Evolutionary conservation across 2,797 vertebrate species (phyloP).

Genomic region (Eulemur mongoz): DNA sequence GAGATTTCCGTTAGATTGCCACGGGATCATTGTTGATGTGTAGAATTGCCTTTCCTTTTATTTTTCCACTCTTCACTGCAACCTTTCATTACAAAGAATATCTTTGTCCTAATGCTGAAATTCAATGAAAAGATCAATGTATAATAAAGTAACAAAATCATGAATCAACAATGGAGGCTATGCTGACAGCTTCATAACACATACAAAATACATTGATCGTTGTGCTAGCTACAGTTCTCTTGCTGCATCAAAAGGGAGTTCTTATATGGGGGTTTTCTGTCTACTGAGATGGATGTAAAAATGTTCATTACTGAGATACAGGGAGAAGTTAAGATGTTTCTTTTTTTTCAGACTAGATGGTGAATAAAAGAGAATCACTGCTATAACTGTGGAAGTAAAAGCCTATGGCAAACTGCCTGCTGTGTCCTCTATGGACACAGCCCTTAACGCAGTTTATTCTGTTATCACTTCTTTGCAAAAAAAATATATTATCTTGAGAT

Average conservation of each 20-base stretch:
- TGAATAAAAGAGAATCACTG: neutral
- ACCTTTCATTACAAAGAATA: neutral
- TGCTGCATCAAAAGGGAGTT: neutral
- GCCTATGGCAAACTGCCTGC: neutral
- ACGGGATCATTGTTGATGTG: neutral
- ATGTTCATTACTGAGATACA: neutral
- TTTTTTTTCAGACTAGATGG: neutral
- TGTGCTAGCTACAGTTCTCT: neutral
- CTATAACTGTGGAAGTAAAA: neutral
- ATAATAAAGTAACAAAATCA: neutral
- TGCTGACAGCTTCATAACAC: neutral
- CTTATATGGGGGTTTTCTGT: neutral
- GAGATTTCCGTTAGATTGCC: neutral
- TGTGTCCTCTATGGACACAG: neutral
- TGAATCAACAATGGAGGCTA: neutral
- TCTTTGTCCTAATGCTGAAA: neutral
- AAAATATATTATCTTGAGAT: neutral
- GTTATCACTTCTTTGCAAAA: neutral
- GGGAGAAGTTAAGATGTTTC: neutral
- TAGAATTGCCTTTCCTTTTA: neutral
- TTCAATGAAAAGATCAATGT: neutral
- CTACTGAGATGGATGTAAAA: neutral
- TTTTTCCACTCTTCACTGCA: neutral
- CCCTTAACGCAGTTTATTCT: neutral
- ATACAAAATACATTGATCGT: neutral